phyloP scores from a whole-genome alignment of 2,888 invertebrate species.

The Nephrotoma flavescens region DNA sequence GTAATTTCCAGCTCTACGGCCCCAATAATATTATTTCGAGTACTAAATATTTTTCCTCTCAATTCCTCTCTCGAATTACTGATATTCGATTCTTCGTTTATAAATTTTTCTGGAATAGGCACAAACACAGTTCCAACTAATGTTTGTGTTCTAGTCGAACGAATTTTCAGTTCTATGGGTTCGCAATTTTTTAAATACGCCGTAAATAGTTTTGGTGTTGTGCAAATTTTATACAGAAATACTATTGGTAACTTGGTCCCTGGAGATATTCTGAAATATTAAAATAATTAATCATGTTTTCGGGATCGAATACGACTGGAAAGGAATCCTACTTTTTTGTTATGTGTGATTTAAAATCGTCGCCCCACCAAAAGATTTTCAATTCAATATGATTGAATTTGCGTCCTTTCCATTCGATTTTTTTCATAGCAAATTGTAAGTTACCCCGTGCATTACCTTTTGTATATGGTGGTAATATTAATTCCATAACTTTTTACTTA shows the following conservation, averaged over 20 bases:
- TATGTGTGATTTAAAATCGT: slow-evolving; percentile 14
- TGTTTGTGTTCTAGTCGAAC: slow-evolving; percentile 11
- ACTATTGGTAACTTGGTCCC: not conserved
- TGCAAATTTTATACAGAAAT: slow-evolving; percentile 3
- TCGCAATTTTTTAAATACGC: slow-evolving; percentile 17
- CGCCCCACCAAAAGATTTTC: slow-evolving; percentile 19
- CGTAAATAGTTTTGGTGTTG: slow-evolving; percentile 3
- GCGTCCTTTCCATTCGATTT: slow-evolving; percentile 9
- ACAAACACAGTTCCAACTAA: slow-evolving; percentile 12
- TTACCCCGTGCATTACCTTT: not conserved
- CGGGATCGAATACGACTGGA: not conserved
- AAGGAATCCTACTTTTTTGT: not conserved
- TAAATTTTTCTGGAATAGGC: slow-evolving; percentile 8
- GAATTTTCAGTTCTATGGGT: slow-evolving; percentile 19
- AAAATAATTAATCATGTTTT: not conserved
- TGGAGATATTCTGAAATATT: not conserved
- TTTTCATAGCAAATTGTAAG: not conserved
- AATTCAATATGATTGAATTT: slow-evolving; percentile 15
- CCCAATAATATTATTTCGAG: slow-evolving; percentile 9
- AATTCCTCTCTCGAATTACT: not conserved
- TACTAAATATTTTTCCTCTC: slow-evolving; percentile 10
- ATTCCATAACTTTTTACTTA: not conserved
- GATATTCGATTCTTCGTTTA: not conserved
- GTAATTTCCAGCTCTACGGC: not conserved
- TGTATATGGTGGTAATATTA: slow-evolving; percentile 7